These are phyloP conservation scores for Eidolon dupreanum DNA, from an alignment of 2,797 vertebrate genomes.

Conservation along the genomic window DNA sequence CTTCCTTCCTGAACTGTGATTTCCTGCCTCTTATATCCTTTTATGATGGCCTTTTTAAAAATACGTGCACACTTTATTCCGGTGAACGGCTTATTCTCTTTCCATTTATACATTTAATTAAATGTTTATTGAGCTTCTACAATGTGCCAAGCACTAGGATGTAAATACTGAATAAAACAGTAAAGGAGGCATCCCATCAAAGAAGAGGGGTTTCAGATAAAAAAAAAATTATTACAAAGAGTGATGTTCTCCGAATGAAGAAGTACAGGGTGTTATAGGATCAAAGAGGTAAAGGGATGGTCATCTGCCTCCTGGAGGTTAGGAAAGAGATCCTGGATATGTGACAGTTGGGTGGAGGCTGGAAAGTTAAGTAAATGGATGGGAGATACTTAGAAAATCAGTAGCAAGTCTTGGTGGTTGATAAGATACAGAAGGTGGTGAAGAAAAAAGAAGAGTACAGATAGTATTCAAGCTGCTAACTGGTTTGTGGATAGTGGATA, in stretches of 20 bases:
- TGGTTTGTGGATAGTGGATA: background rate
- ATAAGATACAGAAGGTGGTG: background rate
- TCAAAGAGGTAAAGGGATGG: background rate
- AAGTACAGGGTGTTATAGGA: background rate
- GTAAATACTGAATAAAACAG: background rate
- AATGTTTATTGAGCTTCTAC: conserved; percentile 40
- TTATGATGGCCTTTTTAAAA: background rate
- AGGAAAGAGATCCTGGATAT: background rate
- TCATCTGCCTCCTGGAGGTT: background rate
- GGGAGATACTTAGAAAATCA: background rate
- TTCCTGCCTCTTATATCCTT: background rate
- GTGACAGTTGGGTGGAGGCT: background rate
- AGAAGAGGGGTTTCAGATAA: background rate
- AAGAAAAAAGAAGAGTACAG: background rate
- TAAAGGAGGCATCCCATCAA: background rate
- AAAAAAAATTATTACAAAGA: background rate
- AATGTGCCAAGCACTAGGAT: background rate
- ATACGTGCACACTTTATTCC: background rate
- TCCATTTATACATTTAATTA: background rate
- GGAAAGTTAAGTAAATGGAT: background rate
- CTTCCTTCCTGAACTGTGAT: background rate
- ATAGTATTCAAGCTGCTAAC: background rate
- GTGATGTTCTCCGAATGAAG: background rate
- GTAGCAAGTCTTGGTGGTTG: background rate
- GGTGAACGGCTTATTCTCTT: background rate